These are phyloP conservation scores for Limnodromus scolopaceus DNA, from an alignment of 2,797 vertebrate species.

Conservation along the genomic window DNA sequence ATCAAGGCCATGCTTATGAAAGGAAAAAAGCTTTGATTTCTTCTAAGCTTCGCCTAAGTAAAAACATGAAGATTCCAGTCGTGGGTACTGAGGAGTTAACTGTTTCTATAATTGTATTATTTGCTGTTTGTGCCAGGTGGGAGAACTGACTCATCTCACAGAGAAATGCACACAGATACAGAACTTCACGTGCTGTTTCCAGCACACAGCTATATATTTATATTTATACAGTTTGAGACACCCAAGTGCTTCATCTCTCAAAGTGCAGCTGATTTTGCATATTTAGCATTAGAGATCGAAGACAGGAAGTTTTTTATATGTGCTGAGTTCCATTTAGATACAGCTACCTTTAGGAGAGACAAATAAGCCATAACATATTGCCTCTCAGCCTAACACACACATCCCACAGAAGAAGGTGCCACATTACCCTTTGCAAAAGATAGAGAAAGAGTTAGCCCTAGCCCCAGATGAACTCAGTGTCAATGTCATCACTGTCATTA, in stretches of 20 bases:
- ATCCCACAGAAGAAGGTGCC: neutral
- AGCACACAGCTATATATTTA: neutral
- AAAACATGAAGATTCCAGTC: neutral
- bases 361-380: neutral
- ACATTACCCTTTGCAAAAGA: neutral
- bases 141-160: neutral
- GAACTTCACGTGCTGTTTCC: neutral
- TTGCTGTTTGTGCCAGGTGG: neutral
- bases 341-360: neutral
- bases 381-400: neutral
- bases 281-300: neutral
- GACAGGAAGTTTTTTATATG: neutral
- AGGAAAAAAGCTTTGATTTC: neutral
- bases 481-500: neutral
- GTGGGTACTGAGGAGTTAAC: neutral
- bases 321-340: neutral
- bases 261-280: neutral
- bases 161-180: neutral
- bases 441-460: neutral
- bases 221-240: neutral
- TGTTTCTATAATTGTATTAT: neutral
- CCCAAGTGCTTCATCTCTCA: rapidly evolving
- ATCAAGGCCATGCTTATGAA: neutral
- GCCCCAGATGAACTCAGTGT: neutral
- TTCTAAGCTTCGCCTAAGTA: neutral